Evolutionary conservation across 2,797 vertebrate species (phyloP), one percentile per base, ranked within the genome.

Genomic region (Falco naumanni): DNA sequence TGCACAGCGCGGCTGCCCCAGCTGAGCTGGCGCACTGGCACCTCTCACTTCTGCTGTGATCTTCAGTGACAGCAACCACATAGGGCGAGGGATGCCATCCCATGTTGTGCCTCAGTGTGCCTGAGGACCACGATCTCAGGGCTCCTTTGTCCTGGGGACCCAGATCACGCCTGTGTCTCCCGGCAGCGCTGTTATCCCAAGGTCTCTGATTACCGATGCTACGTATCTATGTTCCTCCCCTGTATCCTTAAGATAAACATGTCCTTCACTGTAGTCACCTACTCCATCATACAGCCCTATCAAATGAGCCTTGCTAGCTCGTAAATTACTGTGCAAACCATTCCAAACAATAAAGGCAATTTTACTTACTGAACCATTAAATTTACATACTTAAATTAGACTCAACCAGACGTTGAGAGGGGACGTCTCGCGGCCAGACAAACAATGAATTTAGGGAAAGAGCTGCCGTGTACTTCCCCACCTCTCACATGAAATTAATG

Each of bases 311-410:
- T 97, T 97, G 91, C 64, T 47, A 72, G 92, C 93, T 97, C 95
- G 94, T 98, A 97, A 98, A 98, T 98, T 97, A 98, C 70, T 64
- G 90, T 77, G 91, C 96, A 97, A 97, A 97, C 96, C 97, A 96
- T 97, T 98, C 92, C 90, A 97, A 98, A 98, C 97, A 98, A 98
- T 98, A 96, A 97, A 97, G 96, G 96, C 97, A 96, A 93, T 97
- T 97, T 98, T 98, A 97, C 97, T 96, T 97, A 98, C 97, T 96
- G 98, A 98, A 97, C 98, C 97, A 96, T 98, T 97, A 97, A 96
- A 98, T 98, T 96, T 97, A 97, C 96, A 95, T 95, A 96, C 98
- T 97, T 97, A 97, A 98, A 98, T 98, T 97, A 97, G 97, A 97
- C 96, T 97, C 96, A 97, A 95, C 88, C 96, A 97, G 97, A 97